phyloP scores from a whole-genome alignment of 2,113 vertebrate species.

The Xenopus tropicalis region DNA sequence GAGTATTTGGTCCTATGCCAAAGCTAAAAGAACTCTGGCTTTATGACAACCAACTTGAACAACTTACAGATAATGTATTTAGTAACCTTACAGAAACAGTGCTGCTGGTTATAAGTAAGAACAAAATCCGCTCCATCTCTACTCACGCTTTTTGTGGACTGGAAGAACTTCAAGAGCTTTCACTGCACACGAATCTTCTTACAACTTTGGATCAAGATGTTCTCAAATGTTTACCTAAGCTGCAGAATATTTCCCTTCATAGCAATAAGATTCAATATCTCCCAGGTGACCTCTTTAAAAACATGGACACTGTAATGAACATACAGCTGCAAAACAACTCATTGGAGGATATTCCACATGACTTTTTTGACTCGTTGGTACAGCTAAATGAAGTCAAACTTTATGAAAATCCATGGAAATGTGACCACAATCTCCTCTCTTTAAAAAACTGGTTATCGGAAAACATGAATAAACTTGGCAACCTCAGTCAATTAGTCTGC shows the following conservation, averaged over 20 bases:
- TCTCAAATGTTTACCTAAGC: slow-evolving; percentile 66
- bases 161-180: slow-evolving; percentile 72
- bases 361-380: slow-evolving; percentile 68
- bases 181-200: slow-evolving; percentile 79
- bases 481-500: slow-evolving; percentile 67
- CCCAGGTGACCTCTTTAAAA: slow-evolving; percentile 67
- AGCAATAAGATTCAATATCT: slow-evolving; percentile 74
- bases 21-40: slow-evolving; percentile 79
- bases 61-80: slow-evolving; percentile 70
- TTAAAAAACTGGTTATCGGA: slow-evolving; percentile 73
- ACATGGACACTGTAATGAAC: slow-evolving; percentile 57
- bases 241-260: slow-evolving; percentile 84
- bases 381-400: slow-evolving; percentile 67
- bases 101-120: slow-evolving; percentile 81
- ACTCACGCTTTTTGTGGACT: slow-evolving; percentile 71
- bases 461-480: slow-evolving; percentile 63
- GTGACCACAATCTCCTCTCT: slow-evolving; percentile 74
- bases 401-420: slow-evolving; percentile 85
- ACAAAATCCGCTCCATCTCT: slow-evolving; percentile 70
- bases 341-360: slow-evolving; percentile 67
- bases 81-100: slow-evolving; percentile 72
- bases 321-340: slow-evolving; percentile 82
- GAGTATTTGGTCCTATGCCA: slow-evolving; percentile 76
- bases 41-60: slow-evolving; percentile 79
- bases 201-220: slow-evolving; percentile 60